Conservation (phyloP, 2,888 invertebrate genomes). For the Bombylius major region DNA sequence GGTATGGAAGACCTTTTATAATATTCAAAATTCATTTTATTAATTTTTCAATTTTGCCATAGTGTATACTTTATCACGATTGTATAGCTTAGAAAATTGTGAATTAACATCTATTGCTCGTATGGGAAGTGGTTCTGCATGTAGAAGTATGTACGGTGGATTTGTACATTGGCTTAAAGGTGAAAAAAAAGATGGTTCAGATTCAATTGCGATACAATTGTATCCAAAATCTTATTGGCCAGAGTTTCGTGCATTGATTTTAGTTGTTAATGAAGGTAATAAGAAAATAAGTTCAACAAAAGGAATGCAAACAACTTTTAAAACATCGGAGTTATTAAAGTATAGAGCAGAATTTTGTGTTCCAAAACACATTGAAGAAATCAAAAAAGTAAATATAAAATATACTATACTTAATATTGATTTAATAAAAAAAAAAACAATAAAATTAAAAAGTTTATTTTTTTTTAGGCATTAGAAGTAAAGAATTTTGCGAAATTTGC, state of each 20-base stretch:
- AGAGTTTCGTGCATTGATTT: conserved; percentile 73
- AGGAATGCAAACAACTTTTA: conserved; percentile 73
- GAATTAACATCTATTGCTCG: conserved; percentile 70
- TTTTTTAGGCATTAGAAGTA: conserved; percentile 37
- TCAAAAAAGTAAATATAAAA: conserved; percentile 33
- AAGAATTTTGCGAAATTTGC: conserved; percentile 76
- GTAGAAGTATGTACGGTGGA: conserved; percentile 86
- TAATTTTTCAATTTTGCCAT: conserved; percentile 3
- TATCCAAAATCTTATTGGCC: conserved; percentile 72
- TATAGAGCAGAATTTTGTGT: conserved; percentile 61
- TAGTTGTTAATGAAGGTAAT: conserved; percentile 72
- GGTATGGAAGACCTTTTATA: conserved; percentile 30
- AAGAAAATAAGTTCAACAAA: conserved; percentile 78
- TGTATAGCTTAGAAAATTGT: conserved; percentile 62
- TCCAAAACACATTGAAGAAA: conserved; percentile 49
- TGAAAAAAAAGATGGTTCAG: conserved; percentile 46
- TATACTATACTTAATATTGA: no score
- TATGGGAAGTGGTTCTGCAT: conserved; percentile 89
- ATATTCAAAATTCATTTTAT: no score
- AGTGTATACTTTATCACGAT: conserved; percentile 62
- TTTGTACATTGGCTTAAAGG: conserved; percentile 90
- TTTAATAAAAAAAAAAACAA: no score
- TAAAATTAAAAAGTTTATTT: no score
- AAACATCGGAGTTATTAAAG: conserved; percentile 72
- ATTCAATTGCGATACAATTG: conserved; percentile 66